Evolutionary conservation across 2,888 invertebrate genomes (phyloP).

Genomic region (Xanthorhoe designata): DNA sequence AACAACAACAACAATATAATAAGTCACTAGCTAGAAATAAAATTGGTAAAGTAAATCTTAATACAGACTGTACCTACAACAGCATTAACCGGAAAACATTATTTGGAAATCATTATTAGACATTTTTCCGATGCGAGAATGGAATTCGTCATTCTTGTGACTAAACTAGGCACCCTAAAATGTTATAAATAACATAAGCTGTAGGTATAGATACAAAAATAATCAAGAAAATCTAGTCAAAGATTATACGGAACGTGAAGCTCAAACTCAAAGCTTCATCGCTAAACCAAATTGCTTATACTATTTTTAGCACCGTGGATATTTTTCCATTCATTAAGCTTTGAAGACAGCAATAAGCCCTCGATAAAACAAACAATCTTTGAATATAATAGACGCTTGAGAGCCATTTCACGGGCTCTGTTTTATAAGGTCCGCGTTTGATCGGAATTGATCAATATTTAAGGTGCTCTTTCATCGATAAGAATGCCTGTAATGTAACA

Average conservation of each 20-base stretch:
- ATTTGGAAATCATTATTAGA: no score
- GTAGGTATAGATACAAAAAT: not conserved
- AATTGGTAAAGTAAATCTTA: no score
- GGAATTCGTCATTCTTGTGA: no score
- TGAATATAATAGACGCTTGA: constrained; percentile 77
- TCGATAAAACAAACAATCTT: constrained; percentile 72
- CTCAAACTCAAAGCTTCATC: not conserved
- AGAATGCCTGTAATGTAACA: not conserved
- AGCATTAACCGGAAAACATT: no score
- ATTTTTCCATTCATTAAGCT: constrained; percentile 46
- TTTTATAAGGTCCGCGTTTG: constrained; percentile 3
- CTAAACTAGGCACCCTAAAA: no score
- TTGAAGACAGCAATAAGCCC: constrained; percentile 55
- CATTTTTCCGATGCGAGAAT: no score
- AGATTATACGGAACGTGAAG: not conserved
- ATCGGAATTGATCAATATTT: not conserved
- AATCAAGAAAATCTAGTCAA: constrained; percentile 12
- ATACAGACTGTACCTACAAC: no score
- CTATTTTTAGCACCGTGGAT: constrained; percentile 22
- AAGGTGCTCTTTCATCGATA: not conserved
- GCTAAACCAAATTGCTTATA: constrained; percentile 14
- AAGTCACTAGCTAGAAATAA: no score
- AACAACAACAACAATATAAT: no score
- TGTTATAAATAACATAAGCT: not conserved
- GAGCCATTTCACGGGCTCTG: not conserved